Evolutionary conservation across 92 coral and sea anemone species (phyloP), one percentile per base, ranked within the genome.

Genomic region (Umimayanthus chanpuru): DNA sequence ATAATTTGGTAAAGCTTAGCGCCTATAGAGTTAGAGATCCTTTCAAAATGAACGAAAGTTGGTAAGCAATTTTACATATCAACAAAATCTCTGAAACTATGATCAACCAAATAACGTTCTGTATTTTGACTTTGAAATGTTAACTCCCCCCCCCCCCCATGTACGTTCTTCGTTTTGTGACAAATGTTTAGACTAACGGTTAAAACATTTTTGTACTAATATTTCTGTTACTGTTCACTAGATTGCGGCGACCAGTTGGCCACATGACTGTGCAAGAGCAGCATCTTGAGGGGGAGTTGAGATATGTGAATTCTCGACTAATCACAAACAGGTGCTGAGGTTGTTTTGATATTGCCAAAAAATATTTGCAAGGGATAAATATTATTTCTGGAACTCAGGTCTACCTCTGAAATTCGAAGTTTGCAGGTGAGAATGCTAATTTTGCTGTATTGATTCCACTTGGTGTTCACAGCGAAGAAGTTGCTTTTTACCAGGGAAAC

Each of bases 161-260:
- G 36, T 32, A 2, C 36, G 1, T 32, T 32, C 36, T 32, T 61
- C 8, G 4, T 61, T 61, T 18, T 6, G n/a, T 5, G 68, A 5
- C 68, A 61, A 23, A 61, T 53, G 11, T 15, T 9, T 53, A 0
- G 2, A 53, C 4, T 25, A 25, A 20, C 4, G 4, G 5, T 15
- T 16, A 56, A 61, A 53, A 18, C 23, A 0, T 56, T 26, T 3
- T 56, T 53, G 9, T 32, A 55, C 0, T 50, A 4, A 86, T 23
- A 9, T 32, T 40, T 39, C 21, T 75, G 36, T 36, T 20, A 26
- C 30, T 11, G 20, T 65, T 77, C 79, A 36, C 4, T 76, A 97
- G 99, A 65, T 90, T 97, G 14, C 94, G 99, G 70, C 98, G 99
- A n/a, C 99, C 99, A 36, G 99, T 95, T 55, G 99, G 99, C 41